A percentile compares a stretch with the other conserved stretches of the same genome.
phyloP scores from a whole-genome alignment of 1,140 invertebrate genomes.

The Chrysoperla carnea region DNA sequence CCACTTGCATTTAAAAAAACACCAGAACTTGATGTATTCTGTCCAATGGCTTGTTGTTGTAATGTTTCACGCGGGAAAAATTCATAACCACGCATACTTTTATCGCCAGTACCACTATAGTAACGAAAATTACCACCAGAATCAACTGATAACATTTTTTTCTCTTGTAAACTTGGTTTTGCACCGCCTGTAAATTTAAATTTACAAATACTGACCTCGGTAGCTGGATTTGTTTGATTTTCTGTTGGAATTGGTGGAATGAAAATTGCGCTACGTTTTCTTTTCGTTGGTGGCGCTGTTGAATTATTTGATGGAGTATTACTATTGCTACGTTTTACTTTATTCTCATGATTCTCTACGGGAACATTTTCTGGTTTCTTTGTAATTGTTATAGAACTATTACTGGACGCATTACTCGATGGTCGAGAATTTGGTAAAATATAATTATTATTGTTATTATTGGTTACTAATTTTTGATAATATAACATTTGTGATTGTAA shows the following conservation, averaged over 20 bases:
- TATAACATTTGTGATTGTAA: constrained; percentile 51
- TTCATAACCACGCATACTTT: constrained; percentile 57
- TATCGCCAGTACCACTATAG: constrained; percentile 55
- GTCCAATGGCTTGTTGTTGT: constrained; percentile 30
- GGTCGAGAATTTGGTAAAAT: neutral
- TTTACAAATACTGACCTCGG: constrained; percentile 68
- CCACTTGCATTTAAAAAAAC: constrained; percentile 30
- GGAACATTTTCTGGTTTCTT: constrained; percentile 10
- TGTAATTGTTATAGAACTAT: constrained; percentile 16
- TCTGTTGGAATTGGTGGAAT: constrained; percentile 59
- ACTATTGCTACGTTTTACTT: constrained; percentile 16
- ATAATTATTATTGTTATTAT: constrained; percentile 12
- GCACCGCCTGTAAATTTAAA: constrained; percentile 84
- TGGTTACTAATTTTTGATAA: constrained; percentile 47
- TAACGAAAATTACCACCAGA: constrained; percentile 68
- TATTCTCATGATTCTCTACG: constrained; percentile 17
- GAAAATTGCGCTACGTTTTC: constrained; percentile 63
- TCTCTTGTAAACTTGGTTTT: constrained; percentile 71
- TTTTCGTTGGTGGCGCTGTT: constrained; percentile 33
- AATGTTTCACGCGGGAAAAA: constrained; percentile 52
- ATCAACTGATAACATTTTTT: constrained; percentile 77
- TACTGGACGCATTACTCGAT: constrained; percentile 9
- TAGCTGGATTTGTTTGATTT: constrained; percentile 50
- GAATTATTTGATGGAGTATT: constrained; percentile 10
- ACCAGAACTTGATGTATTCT: constrained; percentile 24